Conservation (phyloP, 2,113 vertebrate species). For the Platysternon megacephalum region DNA sequence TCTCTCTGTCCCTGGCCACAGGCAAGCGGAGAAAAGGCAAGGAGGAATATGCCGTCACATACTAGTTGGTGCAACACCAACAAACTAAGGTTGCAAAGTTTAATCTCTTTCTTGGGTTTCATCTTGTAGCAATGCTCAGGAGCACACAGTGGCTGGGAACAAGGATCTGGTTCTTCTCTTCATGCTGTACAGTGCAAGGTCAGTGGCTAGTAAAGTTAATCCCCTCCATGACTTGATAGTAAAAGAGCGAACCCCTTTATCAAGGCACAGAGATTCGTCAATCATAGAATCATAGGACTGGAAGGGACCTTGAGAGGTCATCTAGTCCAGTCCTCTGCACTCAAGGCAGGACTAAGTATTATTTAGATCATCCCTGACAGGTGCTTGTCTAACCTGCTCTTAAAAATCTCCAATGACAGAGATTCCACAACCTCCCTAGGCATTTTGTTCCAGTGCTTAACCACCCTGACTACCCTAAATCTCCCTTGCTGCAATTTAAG, state of each 20-base stretch:
- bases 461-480: too few relatives aligned
- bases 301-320: too few relatives aligned
- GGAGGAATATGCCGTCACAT: neutral
- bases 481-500: too few relatives aligned
- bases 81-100: neutral
- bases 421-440: too few relatives aligned
- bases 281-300: too few relatives aligned
- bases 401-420: too few relatives aligned
- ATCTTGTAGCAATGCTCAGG: neutral
- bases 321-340: too few relatives aligned
- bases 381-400: too few relatives aligned
- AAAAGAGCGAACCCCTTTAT: neutral
- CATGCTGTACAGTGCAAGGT: neutral
- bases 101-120: neutral
- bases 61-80: neutral
- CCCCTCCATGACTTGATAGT: neutral
- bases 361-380: too few relatives aligned
- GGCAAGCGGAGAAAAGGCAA: neutral
- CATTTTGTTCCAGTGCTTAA: too few relatives aligned
- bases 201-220: neutral
- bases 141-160: rapidly evolving
- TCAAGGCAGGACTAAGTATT: too few relatives aligned
- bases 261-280: neutral
- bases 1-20: neutral
- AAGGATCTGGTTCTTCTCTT: neutral